These are phyloP conservation scores for Melozone crissalis DNA, from an alignment of 2,113 vertebrate genomes.

Conservation along the genomic window DNA sequence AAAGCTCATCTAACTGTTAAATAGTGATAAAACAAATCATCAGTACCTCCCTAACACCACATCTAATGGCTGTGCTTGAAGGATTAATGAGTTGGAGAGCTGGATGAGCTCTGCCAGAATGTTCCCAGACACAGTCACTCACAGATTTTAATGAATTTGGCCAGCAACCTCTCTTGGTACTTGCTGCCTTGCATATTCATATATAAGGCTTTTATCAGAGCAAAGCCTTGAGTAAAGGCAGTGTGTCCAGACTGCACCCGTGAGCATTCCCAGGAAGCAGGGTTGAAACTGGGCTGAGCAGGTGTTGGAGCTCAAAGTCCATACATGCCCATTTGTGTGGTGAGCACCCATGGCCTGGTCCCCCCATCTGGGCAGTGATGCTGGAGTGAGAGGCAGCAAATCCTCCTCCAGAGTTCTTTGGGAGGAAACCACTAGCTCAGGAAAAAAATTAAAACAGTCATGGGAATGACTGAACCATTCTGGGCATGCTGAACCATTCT, in stretches of 20 bases:
- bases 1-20: neutral
- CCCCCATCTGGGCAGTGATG: neutral
- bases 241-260: neutral
- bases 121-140: neutral
- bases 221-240: neutral
- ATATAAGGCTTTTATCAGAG: neutral
- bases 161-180: neutral
- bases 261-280: neutral
- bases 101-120: neutral
- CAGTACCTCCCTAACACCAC: neutral
- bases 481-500: neutral
- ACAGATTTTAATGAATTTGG: conserved; percentile 8
- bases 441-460: neutral
- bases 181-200: neutral
- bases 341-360: accelerated
- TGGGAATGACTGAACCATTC: neutral
- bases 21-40: neutral
- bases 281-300: neutral
- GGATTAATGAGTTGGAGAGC: neutral
- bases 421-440: neutral
- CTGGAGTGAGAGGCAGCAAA: neutral
- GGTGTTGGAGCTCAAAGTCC: neutral
- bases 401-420: neutral
- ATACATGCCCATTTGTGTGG: accelerated
- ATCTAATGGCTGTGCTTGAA: neutral